These are phyloP conservation scores for Leucopternis melanops DNA, from an alignment of 2,113 vertebrate species.

Conservation along the genomic window DNA sequence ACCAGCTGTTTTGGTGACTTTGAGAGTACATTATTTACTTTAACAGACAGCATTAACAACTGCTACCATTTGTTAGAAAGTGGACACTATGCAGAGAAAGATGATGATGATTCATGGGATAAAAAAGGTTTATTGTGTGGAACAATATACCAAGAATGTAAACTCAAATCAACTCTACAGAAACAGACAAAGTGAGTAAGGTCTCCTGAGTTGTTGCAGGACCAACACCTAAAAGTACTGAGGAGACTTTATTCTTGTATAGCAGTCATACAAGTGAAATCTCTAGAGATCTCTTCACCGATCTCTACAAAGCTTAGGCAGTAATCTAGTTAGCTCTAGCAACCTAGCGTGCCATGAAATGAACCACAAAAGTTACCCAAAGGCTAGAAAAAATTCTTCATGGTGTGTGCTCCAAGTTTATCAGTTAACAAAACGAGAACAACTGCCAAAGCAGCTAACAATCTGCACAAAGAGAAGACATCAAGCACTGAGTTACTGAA, in stretches of 20 bases:
- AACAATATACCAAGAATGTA: background rate
- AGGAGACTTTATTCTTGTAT: background rate
- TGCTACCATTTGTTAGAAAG: background rate
- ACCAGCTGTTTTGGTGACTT: background rate
- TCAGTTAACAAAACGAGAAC: background rate
- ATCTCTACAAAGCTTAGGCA: background rate
- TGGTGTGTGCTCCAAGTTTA: background rate
- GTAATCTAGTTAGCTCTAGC: background rate
- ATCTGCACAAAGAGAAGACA: background rate
- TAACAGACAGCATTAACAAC: background rate
- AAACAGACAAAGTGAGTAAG: background rate
- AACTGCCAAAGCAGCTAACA: background rate
- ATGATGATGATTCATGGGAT: background rate
- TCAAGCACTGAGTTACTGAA: background rate
- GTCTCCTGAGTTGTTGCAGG: background rate
- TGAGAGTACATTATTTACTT: background rate
- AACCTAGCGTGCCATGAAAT: background rate
- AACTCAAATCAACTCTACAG: background rate
- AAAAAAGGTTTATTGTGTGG: background rate
- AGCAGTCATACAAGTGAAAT: background rate
- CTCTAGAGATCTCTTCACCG: background rate
- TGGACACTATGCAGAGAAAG: background rate
- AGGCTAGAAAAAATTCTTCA: background rate
- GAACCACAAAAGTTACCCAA: background rate
- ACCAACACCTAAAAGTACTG: background rate